Conservation (phyloP, 2,888 invertebrate species). For the Tholera decimalis region DNA sequence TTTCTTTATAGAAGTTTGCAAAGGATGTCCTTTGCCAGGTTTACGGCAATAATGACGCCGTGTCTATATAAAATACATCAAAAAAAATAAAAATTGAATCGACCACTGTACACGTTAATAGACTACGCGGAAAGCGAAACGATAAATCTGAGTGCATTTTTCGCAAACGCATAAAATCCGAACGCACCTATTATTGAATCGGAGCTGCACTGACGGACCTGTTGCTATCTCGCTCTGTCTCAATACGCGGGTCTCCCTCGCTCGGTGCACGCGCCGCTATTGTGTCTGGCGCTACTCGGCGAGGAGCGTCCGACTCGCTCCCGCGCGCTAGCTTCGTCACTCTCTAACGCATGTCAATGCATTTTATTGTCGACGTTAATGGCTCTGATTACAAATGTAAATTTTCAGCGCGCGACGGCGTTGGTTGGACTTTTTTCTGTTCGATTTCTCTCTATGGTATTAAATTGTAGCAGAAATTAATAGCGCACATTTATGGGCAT, state of each 20-base stretch:
- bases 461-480: slow-evolving; percentile 86
- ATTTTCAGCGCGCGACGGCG: slow-evolving; percentile 89
- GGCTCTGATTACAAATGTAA: slow-evolving; percentile 91
- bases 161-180: slow-evolving; percentile 89
- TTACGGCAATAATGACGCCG: slow-evolving; percentile 29
- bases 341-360: slow-evolving; percentile 86
- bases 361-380: slow-evolving; percentile 91
- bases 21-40: slow-evolving; percentile 10
- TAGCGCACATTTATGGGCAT: slow-evolving; percentile 72
- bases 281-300: slow-evolving; percentile 86
- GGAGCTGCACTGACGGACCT: slow-evolving; percentile 70
- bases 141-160: slow-evolving; percentile 88
- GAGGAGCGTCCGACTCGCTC: slow-evolving; percentile 76
- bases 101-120: slow-evolving; percentile 76
- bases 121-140: slow-evolving; percentile 85
- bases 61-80: slow-evolving; percentile 51
- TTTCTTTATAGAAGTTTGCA: not conserved
- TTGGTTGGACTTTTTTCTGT: slow-evolving; percentile 86
- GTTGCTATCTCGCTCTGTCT: slow-evolving; percentile 71
- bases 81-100: slow-evolving; percentile 63
- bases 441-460: slow-evolving; percentile 87
- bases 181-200: slow-evolving; percentile 88
- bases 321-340: slow-evolving; percentile 79
- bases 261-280: slow-evolving; percentile 88
- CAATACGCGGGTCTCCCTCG: slow-evolving; percentile 78